Evolutionary conservation across 2,113 vertebrate genomes (phyloP).

Genomic region (Callospermophilus lateralis): DNA sequence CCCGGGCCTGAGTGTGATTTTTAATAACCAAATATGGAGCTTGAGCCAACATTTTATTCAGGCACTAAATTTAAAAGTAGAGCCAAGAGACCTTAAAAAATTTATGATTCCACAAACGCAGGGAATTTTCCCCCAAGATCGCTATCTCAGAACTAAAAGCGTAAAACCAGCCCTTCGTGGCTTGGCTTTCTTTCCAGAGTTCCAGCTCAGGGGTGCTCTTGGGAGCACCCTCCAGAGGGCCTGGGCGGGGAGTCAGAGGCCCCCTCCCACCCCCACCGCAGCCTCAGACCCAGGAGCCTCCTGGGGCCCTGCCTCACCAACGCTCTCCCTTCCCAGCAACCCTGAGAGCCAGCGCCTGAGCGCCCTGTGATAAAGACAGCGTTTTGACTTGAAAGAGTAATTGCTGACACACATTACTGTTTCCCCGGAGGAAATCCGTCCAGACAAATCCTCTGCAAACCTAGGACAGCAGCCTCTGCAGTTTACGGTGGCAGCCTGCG

Average conservation of each 20-base stretch:
- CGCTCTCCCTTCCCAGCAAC: not conserved
- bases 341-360: not conserved
- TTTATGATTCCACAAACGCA: slow-evolving; percentile 82
- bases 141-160: slow-evolving; percentile 74
- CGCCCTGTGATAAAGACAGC: slow-evolving; percentile 42
- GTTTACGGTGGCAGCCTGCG: not conserved
- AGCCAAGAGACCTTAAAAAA: slow-evolving; percentile 83
- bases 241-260: not conserved
- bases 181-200: slow-evolving; percentile 30
- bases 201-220: not conserved
- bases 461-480: not conserved
- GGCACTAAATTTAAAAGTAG: slow-evolving; percentile 84
- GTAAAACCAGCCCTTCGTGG: slow-evolving; percentile 64
- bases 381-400: slow-evolving; percentile 60
- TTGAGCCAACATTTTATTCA: slow-evolving; percentile 82
- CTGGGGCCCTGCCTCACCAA: not conserved
- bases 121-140: slow-evolving; percentile 71
- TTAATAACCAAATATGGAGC: slow-evolving; percentile 83
- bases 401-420: slow-evolving; percentile 31
- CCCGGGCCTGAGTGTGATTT: slow-evolving; percentile 77
- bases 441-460: slow-evolving; percentile 53
- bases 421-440: slow-evolving; percentile 62
- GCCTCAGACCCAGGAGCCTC: not conserved
- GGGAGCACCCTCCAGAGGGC: not conserved
- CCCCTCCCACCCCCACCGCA: not conserved